phyloP scores from a whole-genome alignment of 2,113 vertebrate genomes.

The Hyperoodon ampullatus region DNA sequence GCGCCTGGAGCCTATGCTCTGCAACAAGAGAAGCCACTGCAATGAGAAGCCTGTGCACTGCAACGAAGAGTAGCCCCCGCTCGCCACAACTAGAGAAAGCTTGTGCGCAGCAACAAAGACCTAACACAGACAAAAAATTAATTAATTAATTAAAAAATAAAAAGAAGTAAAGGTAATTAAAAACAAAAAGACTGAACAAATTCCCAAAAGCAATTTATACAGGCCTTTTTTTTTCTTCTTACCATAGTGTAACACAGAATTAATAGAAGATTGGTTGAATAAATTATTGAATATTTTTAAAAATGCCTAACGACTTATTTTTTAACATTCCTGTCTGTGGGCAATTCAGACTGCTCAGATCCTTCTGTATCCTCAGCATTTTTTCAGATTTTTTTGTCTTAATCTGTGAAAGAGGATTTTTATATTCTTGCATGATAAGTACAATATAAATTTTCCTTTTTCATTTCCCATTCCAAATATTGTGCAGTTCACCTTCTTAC shows the following conservation, averaged over 20 bases:
- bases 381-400: conserved; percentile 1
- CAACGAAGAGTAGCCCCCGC: too few species aligned
- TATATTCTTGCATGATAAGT: neutral
- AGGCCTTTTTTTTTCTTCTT: neutral
- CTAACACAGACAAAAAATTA: too few species aligned
- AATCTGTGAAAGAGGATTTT: neutral
- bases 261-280: neutral
- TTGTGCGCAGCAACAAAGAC: too few species aligned
- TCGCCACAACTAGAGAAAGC: too few species aligned
- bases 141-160: too few species aligned
- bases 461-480: neutral
- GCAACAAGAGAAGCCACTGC: too few species aligned
- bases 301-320: neutral
- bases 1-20: too few species aligned
- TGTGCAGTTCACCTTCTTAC: neutral
- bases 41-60: too few species aligned
- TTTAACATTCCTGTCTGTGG: neutral
- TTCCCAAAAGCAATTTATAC: conserved; percentile 20
- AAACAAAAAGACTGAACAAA: neutral
- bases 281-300: neutral
- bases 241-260: neutral
- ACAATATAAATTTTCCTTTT: neutral
- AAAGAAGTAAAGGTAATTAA: too few species aligned
- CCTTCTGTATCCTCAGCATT: neutral
- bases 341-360: neutral